A percentile compares a stretch with the other conserved stretches of the same genome.
Evolutionary conservation across 2,113 vertebrate genomes (phyloP).

Genomic region (Montifringilla adamsi): DNA sequence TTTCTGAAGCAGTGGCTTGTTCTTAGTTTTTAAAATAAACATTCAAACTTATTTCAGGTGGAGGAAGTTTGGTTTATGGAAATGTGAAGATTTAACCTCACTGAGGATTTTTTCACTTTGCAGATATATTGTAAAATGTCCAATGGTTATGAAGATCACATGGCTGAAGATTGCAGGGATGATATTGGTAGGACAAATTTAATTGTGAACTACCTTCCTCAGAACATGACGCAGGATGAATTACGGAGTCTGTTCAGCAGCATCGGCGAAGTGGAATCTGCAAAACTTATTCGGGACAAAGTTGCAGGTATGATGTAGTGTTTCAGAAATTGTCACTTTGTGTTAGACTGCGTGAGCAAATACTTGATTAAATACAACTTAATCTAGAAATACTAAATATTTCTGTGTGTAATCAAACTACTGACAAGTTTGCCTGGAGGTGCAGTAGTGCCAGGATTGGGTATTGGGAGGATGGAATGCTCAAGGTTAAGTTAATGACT

Average conservation of each 20-base stretch:
- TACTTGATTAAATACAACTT: background rate
- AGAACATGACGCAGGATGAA: conserved; percentile 98
- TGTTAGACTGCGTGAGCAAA: background rate
- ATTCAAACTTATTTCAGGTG: background rate
- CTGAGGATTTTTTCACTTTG: background rate
- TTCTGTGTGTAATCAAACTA: background rate
- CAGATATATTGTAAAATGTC: conserved; percentile 93
- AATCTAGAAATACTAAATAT: background rate
- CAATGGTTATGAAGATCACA: conserved; percentile 99
- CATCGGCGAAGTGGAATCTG: conserved; percentile 95
- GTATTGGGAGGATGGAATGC: background rate
- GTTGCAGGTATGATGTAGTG: conserved; percentile 83
- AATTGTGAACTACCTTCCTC: conserved; percentile 98
- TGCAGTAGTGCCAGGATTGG: background rate
- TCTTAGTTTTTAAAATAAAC: background rate
- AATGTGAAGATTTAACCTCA: background rate
- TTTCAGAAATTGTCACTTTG: background rate
- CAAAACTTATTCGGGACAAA: conserved; percentile 98
- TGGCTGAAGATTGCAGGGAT: conserved; percentile 93
- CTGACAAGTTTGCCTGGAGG: background rate
- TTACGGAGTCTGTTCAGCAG: conserved; percentile 96
- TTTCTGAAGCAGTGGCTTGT: background rate
- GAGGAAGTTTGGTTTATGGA: background rate
- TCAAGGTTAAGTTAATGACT: background rate
- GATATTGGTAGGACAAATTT: conserved; percentile 91